Evolutionary conservation across 2,113 vertebrate species (phyloP).

Genomic region (Stomatorhinus ivindoensis): DNA sequence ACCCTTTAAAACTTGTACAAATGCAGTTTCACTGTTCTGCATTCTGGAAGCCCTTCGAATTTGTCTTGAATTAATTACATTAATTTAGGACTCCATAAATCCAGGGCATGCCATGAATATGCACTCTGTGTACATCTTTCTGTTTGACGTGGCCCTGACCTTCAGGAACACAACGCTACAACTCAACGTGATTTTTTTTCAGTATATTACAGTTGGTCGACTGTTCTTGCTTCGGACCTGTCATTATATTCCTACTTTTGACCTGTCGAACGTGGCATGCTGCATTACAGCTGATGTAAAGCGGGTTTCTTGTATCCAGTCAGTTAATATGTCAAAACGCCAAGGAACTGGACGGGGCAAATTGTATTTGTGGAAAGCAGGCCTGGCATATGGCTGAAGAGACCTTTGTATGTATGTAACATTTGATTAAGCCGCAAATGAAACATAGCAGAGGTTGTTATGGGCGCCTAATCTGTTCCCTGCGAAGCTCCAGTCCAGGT

Average conservation of each 20-base stretch:
- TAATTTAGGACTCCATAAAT: neutral
- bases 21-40: neutral
- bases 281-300: neutral
- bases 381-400: neutral
- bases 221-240: neutral
- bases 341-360: neutral
- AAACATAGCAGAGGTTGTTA: neutral
- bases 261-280: neutral
- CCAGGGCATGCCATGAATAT: neutral
- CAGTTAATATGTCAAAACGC: neutral
- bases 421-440: neutral
- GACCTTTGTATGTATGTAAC: slow-evolving; percentile 1
- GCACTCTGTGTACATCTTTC: neutral
- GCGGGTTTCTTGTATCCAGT: neutral
- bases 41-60: neutral
- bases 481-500: neutral
- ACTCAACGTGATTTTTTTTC: neutral
- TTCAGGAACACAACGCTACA: neutral
- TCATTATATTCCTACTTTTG: neutral
- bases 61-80: neutral
- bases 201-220: neutral
- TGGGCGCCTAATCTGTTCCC: neutral
- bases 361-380: neutral
- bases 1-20: neutral
- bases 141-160: neutral